Evolutionary conservation across 2,888 invertebrate species (phyloP).

Genomic region (Athrips mouffetella): DNA sequence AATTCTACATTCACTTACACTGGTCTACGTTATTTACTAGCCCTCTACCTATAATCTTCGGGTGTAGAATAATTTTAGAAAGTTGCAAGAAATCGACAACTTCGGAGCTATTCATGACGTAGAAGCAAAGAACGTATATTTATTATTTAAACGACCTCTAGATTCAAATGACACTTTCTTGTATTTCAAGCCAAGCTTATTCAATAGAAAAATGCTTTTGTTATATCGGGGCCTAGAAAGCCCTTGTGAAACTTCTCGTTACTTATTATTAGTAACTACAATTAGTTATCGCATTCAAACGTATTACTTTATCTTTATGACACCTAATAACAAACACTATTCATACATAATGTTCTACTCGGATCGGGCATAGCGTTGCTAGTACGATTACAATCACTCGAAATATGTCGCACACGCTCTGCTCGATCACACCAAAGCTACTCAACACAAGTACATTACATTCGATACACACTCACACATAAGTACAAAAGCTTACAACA

Average conservation of each 20-base stretch:
- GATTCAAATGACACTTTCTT: no score
- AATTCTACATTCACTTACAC: no score
- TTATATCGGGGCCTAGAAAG: neutral
- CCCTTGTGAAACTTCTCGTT: neutral
- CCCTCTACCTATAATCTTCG: no score
- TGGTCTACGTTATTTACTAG: no score
- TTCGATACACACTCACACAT: conserved; percentile 48
- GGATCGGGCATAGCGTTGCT: neutral
- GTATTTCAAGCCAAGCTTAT: no score
- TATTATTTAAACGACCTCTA: no score
- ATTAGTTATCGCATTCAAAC: conserved; percentile 6
- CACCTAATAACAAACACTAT: conserved; percentile 7
- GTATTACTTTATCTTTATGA: neutral
- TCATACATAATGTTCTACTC: neutral
- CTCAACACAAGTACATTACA: conserved; percentile 46
- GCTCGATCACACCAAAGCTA: conserved; percentile 24
- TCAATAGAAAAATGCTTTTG: no score
- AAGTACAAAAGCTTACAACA: conserved; percentile 63
- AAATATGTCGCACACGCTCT: neutral
- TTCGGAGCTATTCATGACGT: no score
- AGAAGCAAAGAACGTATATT: no score
- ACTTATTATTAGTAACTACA: conserved; percentile 4
- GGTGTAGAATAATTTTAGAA: no score
- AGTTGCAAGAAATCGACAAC: no score
- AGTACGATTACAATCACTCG: neutral